A percentile compares a stretch with the other conserved stretches of the same genome.
Evolutionary conservation across 2,113 vertebrate species (phyloP).

Genomic region (Pseudorectes ferrugineus): DNA sequence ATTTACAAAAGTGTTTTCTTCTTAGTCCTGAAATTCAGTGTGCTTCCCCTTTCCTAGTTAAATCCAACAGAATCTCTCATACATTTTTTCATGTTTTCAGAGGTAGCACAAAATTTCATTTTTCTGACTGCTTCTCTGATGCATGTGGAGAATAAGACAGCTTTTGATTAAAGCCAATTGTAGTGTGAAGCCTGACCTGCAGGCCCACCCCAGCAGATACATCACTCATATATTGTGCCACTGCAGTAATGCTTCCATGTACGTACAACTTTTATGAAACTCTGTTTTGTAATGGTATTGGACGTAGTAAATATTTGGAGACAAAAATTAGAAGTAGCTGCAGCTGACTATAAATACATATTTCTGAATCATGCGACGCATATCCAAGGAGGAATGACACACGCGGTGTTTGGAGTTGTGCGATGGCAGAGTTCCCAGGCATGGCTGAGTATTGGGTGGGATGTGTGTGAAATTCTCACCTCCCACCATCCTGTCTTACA

Average conservation of each 20-base stretch:
- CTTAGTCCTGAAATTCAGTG: not conserved
- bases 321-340: not conserved
- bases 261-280: not conserved
- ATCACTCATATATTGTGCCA: not conserved
- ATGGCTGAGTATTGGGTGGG: not conserved
- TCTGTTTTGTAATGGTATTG: not conserved
- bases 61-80: not conserved
- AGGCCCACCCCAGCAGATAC: not conserved
- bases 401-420: not conserved
- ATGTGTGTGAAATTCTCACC: constrained; percentile 30
- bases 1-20: not conserved
- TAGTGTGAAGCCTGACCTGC: not conserved
- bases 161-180: not conserved
- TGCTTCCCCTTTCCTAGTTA: not conserved
- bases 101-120: not conserved
- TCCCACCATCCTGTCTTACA: constrained; percentile 56
- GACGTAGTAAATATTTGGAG: constrained; percentile 50
- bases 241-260: rapidly evolving
- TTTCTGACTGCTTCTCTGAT: not conserved
- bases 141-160: not conserved
- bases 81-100: not conserved
- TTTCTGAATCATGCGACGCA: not conserved
- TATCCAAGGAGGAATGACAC: not conserved
- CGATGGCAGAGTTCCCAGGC: not conserved
- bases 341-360: not conserved